Percentiles rank a stretch among this genome's conserved stretches.
These are phyloP conservation scores for Sebastes miniatus DNA, from an alignment of 2,797 vertebrate genomes.

Conservation along the genomic window DNA sequence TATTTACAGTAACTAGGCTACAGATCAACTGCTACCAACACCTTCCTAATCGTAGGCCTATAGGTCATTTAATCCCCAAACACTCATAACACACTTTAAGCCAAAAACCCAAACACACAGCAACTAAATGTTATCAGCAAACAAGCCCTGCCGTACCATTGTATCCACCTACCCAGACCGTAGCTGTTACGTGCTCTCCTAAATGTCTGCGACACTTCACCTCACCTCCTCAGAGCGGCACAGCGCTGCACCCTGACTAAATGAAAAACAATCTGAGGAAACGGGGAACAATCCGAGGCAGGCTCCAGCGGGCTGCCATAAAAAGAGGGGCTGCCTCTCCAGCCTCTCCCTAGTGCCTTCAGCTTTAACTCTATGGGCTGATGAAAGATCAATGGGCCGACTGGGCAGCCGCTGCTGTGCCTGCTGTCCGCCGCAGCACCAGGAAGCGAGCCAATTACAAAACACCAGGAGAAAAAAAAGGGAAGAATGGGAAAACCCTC, in stretches of 20 bases:
- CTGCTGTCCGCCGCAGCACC: conserved; percentile 69
- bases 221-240: conserved; percentile 66
- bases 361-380: conserved; percentile 72
- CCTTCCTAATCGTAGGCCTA: background rate
- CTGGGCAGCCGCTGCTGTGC: conserved; percentile 67
- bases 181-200: conserved; percentile 62
- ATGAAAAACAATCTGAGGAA: conserved; percentile 85
- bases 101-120: conserved; percentile 6
- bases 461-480: conserved; percentile 31
- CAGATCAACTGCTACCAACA: background rate
- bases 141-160: conserved; percentile 45
- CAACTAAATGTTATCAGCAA: conserved; percentile 41
- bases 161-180: conserved; percentile 63
- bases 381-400: conserved; percentile 82
- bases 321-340: conserved; percentile 68
- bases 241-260: conserved; percentile 63
- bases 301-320: conserved; percentile 81
- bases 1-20: background rate
- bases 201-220: conserved; percentile 72
- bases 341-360: conserved; percentile 67
- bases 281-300: conserved; percentile 80
- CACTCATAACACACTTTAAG: conserved; percentile 6
- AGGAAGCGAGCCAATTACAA: conserved; percentile 75
- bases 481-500: conserved; percentile 50
- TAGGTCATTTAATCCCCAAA: conserved; percentile 7